phyloP scores from a whole-genome alignment of 2,888 invertebrate genomes.

The Cactoblastis cactorum region DNA sequence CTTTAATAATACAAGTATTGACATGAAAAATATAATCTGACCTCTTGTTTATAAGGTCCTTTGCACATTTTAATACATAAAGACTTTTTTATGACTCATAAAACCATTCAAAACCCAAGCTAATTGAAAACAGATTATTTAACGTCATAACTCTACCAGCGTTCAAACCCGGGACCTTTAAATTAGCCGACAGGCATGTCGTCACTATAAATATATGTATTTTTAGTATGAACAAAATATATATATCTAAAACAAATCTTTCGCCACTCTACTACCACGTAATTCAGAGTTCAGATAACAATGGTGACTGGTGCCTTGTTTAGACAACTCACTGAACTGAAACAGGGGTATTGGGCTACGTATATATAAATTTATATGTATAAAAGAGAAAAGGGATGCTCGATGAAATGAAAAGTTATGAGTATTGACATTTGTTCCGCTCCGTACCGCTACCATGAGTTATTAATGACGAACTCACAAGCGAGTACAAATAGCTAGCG shows the following conservation, averaged over 20 bases:
- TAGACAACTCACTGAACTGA: constrained; percentile 33
- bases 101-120: no score
- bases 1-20: neutral
- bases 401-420: constrained; percentile 26
- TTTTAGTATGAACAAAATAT: no score
- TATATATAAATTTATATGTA: constrained; percentile 12
- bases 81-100: no score
- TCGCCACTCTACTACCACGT: neutral
- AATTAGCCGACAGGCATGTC: no score
- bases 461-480: no score
- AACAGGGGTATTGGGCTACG: constrained; percentile 23
- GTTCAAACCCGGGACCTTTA: no score
- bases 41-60: neutral
- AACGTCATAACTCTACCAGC: no score
- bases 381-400: constrained; percentile 17
- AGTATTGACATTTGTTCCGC: constrained; percentile 25
- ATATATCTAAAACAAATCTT: neutral
- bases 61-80: neutral
- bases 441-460: no score
- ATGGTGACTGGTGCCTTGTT: constrained; percentile 19
- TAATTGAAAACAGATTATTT: no score
- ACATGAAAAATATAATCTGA: constrained; percentile 3
- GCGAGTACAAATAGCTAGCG: no score
- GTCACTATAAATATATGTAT: no score
- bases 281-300: neutral